Base-by-base conservation (phyloP, 2,797 vertebrate genomes). In the Centropyge bicolor region DNA sequence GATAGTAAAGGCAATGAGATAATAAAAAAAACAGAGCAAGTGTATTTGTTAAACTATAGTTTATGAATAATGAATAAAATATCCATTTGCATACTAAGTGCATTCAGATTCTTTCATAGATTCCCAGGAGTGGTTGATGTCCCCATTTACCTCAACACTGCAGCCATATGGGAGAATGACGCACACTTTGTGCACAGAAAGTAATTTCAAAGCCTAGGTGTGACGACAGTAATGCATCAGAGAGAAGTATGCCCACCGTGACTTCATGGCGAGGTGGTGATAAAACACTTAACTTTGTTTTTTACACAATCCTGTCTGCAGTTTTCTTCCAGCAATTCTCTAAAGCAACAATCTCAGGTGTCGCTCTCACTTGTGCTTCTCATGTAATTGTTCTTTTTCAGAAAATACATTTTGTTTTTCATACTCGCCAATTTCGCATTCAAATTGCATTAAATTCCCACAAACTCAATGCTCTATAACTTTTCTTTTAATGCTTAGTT, bases 171-270 rank as follows among this genome's bases (percentile, higher is more conserved):
- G 74, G 69, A 72, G 27, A 24, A 11, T 51, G 67, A 56, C 6
- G 8, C 35, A 75, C 24, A 27, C 52, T 55, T 61, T 74, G 40
- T 52, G 61, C 78, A 71, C 61, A 70, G 17, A 82, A 63, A 51
- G 70, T 64, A 60, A 70, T 81, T 62, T 61, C 17, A 9, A 24
- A 22, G 59, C 55, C 24, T 49, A 61, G 3, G 54, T 63, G 54
- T 82, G 65, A 82, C 22, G 55, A 65, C 70, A 61, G 66, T 46
- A 55, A 66, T 71, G 67, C 63, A 76, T 80, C 70, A 74, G 62
- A 73, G 45, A 81, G 55, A 66, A 63, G 19, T 46, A 35, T 70
- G 56, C 49, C 54, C 57, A 36, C 70, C 45, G 17, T 36, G 60
- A 55, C 27, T 31, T 64, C 55, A 13, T 67, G 80, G 67, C 19